Base-by-base conservation (phyloP, 2,888 invertebrate genomes). In the Eupeodes latifasciatus region DNA sequence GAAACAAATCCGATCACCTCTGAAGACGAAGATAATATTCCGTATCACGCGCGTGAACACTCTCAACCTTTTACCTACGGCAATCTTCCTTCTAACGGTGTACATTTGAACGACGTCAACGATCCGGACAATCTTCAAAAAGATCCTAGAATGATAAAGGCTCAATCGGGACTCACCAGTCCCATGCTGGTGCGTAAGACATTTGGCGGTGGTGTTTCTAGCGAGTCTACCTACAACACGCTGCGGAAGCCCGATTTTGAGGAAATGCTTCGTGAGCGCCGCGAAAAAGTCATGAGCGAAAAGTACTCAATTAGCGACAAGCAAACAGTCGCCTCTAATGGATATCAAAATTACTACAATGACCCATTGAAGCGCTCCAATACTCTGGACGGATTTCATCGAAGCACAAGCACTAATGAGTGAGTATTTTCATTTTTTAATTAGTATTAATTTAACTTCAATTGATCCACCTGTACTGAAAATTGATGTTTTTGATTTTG, bases 31-130 rank as follows among this genome's bases (percentile, higher is more conserved):
- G 95, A 95, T 90, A 95, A 96, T 93, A 97, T 97, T 93, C 98
- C 98, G 91, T 98, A 98, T 94, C 98, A 98, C 96, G 98, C 98
- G 92, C 95, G 98, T 92, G 96, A 97, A 91, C 97, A 98, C 94
- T 97, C 97, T 91, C 96, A 97, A 91, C 98, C 98, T 89, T 98
- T 98, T 94, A 97, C 97, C 81, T 98, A 98, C 95, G 97, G 97
- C 81, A 96, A 95, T 88, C 95, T 96, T 85, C 94, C 92, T 1
- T 79, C 75, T 44, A 89, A 85, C 81, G 78, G 81, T 19, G 77
- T 85, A 16, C 89, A 89, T 77, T 83, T 89, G 14, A 77, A 88
- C 88, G 88, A 94, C 85, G 93, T 94, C 87, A 94, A 95, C 91
- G 95, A 95, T 78, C 59, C 85, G n/a, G 86, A 86, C 5, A 87